Evolutionary conservation across 2,888 invertebrate species (phyloP).

Genomic region (Podabrus alpinus): DNA sequence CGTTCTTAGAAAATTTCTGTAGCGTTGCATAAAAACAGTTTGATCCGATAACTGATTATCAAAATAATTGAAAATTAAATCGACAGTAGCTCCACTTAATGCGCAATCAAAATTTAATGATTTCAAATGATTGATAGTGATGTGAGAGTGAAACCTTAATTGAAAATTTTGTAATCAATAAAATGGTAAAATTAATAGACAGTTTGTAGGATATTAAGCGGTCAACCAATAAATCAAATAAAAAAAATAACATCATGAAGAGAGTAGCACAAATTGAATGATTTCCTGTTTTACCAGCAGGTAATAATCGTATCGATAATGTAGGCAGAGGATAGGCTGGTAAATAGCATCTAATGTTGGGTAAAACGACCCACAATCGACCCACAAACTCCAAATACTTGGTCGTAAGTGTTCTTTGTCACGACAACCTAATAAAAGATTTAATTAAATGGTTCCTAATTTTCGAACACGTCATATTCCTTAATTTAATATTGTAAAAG

Average conservation of each 20-base stretch:
- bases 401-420: slow-evolving; percentile 38
- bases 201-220: background rate
- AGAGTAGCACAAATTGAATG: slow-evolving; percentile 45
- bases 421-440: slow-evolving; percentile 42
- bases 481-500: slow-evolving; percentile 6
- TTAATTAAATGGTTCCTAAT: slow-evolving; percentile 40
- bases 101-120: background rate
- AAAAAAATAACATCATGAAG: slow-evolving; percentile 39
- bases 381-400: slow-evolving; percentile 23
- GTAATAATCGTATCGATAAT: slow-evolving; percentile 40
- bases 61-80: background rate
- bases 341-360: slow-evolving; percentile 27
- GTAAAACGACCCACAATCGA: slow-evolving; percentile 31
- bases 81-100: background rate
- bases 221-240: slow-evolving; percentile 29
- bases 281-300: slow-evolving; percentile 44
- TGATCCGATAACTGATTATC: background rate
- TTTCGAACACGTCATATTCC: slow-evolving; percentile 5
- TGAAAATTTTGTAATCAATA: slow-evolving; percentile 2
- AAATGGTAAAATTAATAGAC: slow-evolving; percentile 8
- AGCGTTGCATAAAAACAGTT: too few relatives aligned
- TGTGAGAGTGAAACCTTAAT: background rate
- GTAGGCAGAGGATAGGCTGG: slow-evolving; percentile 25
- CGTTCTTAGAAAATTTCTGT: too few relatives aligned
- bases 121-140: background rate